Evolutionary conservation across 2,888 invertebrate species (phyloP).

Genomic region (Spilarctia lutea): DNA sequence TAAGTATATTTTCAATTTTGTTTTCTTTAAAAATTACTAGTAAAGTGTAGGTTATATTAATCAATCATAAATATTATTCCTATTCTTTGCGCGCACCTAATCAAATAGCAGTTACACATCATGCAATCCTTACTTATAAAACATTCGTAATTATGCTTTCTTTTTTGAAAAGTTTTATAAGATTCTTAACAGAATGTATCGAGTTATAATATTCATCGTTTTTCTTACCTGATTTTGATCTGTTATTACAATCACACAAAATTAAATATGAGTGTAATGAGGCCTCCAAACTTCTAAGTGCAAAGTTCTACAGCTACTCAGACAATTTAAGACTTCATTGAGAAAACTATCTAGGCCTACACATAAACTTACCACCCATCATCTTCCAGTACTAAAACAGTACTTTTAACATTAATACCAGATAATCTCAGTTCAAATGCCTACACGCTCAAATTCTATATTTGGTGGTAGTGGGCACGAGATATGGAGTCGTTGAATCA

Average conservation of each 20-base stretch:
- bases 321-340: background rate
- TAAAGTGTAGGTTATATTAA: too few relatives aligned
- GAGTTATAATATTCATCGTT: background rate
- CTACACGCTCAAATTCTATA: slow-evolving; percentile 29
- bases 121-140: too few relatives aligned
- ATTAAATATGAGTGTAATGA: background rate
- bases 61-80: too few relatives aligned
- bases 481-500: slow-evolving; percentile 48
- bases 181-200: too few relatives aligned
- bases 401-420: slow-evolving; percentile 17
- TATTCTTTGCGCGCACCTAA: too few relatives aligned
- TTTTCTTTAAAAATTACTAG: too few relatives aligned
- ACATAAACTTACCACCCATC: slow-evolving; percentile 12
- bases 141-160: too few relatives aligned
- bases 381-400: slow-evolving; percentile 18
- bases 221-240: background rate
- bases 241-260: background rate
- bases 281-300: background rate
- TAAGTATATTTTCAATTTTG: too few relatives aligned
- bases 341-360: slow-evolving; percentile 12
- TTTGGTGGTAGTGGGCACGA: slow-evolving; percentile 37
- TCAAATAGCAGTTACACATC: too few relatives aligned
- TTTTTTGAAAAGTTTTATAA: too few relatives aligned
- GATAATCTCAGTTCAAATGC: slow-evolving; percentile 30
- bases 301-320: background rate